phyloP scores from a whole-genome alignment of 2,113 vertebrate genomes.

The Rattus rattus region DNA sequence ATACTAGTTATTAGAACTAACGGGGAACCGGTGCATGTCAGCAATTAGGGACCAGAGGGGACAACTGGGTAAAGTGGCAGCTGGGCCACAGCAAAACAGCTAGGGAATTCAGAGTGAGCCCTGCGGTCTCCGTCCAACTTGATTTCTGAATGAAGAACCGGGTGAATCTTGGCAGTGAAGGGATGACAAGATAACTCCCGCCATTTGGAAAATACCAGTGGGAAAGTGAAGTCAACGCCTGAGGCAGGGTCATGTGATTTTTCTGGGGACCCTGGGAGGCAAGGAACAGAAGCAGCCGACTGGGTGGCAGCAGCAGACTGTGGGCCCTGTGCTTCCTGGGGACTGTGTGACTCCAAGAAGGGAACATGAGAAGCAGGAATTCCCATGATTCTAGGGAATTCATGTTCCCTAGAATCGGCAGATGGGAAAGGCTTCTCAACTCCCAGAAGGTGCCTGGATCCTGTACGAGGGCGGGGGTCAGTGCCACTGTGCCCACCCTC shows the following conservation, averaged over 20 bases:
- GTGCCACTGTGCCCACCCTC: not conserved
- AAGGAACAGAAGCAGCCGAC: not conserved
- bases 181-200: not conserved
- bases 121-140: not conserved
- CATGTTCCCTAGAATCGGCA: not conserved
- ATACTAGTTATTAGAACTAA: constrained; percentile 66
- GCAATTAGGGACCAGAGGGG: constrained; percentile 60
- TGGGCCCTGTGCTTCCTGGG: not conserved
- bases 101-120: not conserved
- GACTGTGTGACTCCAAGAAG: not conserved
- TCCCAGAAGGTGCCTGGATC: not conserved
- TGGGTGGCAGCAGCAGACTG: no score
- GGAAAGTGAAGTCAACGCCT: not conserved
- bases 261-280: not conserved
- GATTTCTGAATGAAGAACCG: constrained; percentile 43
- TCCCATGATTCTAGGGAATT: no score
- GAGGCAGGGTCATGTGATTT: not conserved
- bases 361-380: not conserved
- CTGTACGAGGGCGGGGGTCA: not conserved
- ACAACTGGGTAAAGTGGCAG: constrained; percentile 28
- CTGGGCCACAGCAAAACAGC: constrained; percentile 23
- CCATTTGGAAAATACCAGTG: not conserved
- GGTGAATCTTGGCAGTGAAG: not conserved
- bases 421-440: constrained; percentile 20
- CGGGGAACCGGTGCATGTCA: not conserved